phyloP scores from a whole-genome alignment of 2,888 invertebrate species.

The Amiota minor region DNA sequence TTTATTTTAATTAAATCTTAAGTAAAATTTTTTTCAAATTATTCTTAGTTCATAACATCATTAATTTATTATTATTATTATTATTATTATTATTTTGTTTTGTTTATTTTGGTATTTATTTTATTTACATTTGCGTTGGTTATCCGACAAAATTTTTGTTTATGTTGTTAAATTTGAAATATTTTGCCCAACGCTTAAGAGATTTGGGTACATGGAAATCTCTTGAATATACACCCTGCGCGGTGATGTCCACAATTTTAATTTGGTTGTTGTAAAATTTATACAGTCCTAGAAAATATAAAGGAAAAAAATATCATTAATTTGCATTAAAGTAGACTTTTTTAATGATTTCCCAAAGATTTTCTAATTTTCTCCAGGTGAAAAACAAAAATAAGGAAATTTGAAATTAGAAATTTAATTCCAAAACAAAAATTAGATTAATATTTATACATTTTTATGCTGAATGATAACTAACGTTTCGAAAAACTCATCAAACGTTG shows the following conservation, averaged over 20 bases:
- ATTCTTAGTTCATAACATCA: conserved; percentile 40
- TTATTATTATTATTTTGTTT: conserved; percentile 32
- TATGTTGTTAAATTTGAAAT: conserved; percentile 29
- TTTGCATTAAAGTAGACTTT: not conserved
- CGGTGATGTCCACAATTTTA: conserved; percentile 73
- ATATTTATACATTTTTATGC: too few relatives aligned
- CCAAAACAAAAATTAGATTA: too few relatives aligned
- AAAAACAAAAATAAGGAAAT: too few relatives aligned
- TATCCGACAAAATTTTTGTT: conserved; percentile 68
- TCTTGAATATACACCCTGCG: conserved; percentile 73
- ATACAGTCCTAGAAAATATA: conserved; percentile 68
- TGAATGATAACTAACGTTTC: too few relatives aligned
- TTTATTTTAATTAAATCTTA: conserved; percentile 33
- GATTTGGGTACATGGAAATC: conserved; percentile 73
- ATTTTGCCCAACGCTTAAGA: conserved; percentile 67
- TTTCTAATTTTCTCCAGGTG: too few relatives aligned
- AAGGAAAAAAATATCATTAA: not conserved
- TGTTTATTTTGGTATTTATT: conserved; percentile 51
- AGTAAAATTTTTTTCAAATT: conserved; percentile 44
- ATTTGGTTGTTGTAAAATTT: conserved; percentile 62
- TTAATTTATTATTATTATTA: conserved; percentile 35
- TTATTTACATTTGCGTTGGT: conserved; percentile 69
- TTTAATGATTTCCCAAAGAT: too few relatives aligned
- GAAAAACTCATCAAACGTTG: too few relatives aligned
- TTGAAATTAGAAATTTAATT: too few relatives aligned